Percentiles rank a stretch among this genome's conserved stretches.
These are phyloP conservation scores for Brachionus koreanus DNA, from an alignment of 1,140 invertebrate species.

Conservation along the genomic window DNA sequence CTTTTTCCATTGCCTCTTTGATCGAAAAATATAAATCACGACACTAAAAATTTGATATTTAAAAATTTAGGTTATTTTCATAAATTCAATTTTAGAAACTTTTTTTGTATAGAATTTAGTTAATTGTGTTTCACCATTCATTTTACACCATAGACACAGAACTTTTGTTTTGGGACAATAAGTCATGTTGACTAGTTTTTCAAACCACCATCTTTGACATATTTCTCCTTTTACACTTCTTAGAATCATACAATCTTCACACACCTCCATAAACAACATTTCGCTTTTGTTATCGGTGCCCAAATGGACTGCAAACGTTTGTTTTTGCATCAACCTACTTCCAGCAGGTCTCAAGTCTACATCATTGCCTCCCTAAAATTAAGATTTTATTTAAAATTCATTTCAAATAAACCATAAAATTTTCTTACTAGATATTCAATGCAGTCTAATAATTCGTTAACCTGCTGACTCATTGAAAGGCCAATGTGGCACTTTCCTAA, in stretches of 20 bases:
- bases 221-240: conserved; percentile 87
- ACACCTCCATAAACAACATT: conserved; percentile 92
- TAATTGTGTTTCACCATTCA: conserved; percentile 67
- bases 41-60: too few species aligned
- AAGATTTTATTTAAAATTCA: not conserved
- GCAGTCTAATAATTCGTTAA: conserved; percentile 91
- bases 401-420: not conserved
- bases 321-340: conserved; percentile 81
- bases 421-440: conserved; percentile 64
- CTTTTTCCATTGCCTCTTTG: conserved; percentile 96
- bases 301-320: conserved; percentile 94
- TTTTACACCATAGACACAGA: conserved; percentile 79
- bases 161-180: conserved; percentile 95
- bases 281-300: conserved; percentile 81
- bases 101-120: conserved; percentile 99
- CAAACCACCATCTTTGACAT: conserved; percentile 96
- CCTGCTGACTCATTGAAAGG: conserved; percentile 90
- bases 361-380: conserved; percentile 79
- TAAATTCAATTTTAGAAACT: too few species aligned
- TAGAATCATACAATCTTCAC: conserved; percentile 91
- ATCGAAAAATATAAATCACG: conserved; percentile 97
- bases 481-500: conserved; percentile 97
- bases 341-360: conserved; percentile 85
- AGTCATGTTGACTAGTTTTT: conserved; percentile 97
- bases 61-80: too few species aligned